Evolutionary conservation across 1,140 invertebrate species (phyloP).

Genomic region (Holcopasites calliopsidis): DNA sequence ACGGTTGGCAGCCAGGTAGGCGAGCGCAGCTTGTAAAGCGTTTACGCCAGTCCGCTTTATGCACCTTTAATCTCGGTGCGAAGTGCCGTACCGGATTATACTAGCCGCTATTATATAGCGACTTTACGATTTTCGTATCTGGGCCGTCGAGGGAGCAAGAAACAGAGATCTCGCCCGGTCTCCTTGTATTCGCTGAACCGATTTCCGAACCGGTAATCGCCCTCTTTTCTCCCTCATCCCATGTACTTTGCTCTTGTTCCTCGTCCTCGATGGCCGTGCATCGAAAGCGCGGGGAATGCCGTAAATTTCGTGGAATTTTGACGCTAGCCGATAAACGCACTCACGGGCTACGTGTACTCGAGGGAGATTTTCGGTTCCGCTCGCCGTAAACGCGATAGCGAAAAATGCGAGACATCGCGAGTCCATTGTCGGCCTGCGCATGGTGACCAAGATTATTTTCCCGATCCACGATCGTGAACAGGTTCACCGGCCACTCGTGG

Average conservation of each 20-base stretch:
- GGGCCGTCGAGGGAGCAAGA: conserved; percentile 44
- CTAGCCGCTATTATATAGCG: conserved; percentile 65
- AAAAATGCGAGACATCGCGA: conserved; percentile 9
- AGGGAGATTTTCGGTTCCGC: conserved; percentile 34
- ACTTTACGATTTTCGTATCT: conserved; percentile 73
- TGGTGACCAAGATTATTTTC: too few relatives aligned
- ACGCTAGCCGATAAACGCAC: conserved; percentile 49
- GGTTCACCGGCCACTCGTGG: conserved; percentile 25
- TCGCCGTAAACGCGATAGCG: conserved; percentile 41
- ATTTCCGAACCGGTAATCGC: neutral
- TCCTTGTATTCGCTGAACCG: neutral
- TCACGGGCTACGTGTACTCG: conserved; percentile 32
- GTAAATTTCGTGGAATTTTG: conserved; percentile 35
- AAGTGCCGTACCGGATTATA: conserved; percentile 69
- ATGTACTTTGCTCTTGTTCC: neutral
- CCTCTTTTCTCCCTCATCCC: neutral
- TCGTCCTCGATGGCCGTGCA: neutral
- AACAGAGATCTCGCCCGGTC: neutral
- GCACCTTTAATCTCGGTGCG: conserved; percentile 69
- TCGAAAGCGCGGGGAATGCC: neutral
- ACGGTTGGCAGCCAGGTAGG: conserved; percentile 38
- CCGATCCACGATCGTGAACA: conserved; percentile 19
- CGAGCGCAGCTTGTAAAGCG: conserved; percentile 54
- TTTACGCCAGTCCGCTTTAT: conserved; percentile 59
- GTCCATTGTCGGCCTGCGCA: neutral